These are phyloP conservation scores for Melolontha melolontha DNA, from an alignment of 2,888 invertebrate species.

Conservation along the genomic window DNA sequence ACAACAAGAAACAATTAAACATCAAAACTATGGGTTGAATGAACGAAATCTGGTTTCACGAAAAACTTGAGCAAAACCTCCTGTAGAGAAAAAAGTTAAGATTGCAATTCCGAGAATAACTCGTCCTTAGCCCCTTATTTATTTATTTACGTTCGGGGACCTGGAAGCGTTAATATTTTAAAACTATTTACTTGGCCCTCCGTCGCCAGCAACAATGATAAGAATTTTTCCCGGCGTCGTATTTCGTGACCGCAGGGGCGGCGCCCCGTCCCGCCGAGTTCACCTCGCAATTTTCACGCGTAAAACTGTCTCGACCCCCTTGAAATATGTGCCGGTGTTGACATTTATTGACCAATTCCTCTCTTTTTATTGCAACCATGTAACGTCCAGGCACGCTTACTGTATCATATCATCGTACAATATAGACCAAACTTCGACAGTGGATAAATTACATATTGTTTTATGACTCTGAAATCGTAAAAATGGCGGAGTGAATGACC, in stretches of 20 bases:
- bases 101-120: too few species aligned
- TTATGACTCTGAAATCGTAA: background rate
- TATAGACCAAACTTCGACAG: background rate
- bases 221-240: conserved; percentile 11
- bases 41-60: too few species aligned
- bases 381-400: conserved; percentile 7
- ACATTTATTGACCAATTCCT: conserved; percentile 37
- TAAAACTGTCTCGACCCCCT: conserved; percentile 27
- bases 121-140: too few species aligned
- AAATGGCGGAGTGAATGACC: too few species aligned
- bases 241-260: conserved; percentile 8
- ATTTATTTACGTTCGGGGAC: background rate
- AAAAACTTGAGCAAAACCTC: too few species aligned
- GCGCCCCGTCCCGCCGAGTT: background rate
- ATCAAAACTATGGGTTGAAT: too few species aligned
- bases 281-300: conserved; percentile 27
- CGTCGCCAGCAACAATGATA: conserved; percentile 7
- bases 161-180: conserved; percentile 18
- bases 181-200: background rate
- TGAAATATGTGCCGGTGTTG: conserved; percentile 36
- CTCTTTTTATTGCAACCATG: conserved; percentile 11
- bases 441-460: conserved; percentile 8
- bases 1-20: too few species aligned
- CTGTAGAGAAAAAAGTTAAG: too few species aligned
- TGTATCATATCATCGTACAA: conserved; percentile 19